phyloP scores from a whole-genome alignment of 2,797 vertebrate genomes.

The Sebastiscus albofasciatus region DNA sequence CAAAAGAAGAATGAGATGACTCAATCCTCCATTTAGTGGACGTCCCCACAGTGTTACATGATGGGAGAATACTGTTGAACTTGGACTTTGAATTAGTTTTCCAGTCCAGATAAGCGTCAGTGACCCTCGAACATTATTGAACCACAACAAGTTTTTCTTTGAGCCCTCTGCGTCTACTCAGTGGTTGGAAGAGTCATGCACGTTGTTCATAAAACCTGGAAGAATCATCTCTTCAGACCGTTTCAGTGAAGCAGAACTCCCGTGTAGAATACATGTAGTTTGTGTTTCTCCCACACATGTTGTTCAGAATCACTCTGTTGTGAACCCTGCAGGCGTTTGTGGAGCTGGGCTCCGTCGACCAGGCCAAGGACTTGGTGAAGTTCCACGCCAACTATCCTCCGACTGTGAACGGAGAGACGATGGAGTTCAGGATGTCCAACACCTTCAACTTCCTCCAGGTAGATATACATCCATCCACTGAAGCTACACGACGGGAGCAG shows the following conservation, averaged over 20 bases:
- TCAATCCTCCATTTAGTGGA: not conserved
- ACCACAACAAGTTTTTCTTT: not conserved
- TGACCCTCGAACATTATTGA: not conserved
- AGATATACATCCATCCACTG: not conserved
- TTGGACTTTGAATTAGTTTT: not conserved
- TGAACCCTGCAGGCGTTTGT: conserved; percentile 69
- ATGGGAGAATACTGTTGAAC: no score
- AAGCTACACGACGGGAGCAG: no score
- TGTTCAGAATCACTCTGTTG: not conserved
- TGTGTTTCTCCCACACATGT: not conserved
- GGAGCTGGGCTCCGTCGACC: conserved; percentile 71
- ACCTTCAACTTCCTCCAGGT: conserved; percentile 79
- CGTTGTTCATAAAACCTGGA: not conserved
- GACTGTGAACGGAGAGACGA: conserved; percentile 45
- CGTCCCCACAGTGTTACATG: not conserved
- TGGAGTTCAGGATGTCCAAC: conserved; percentile 72
- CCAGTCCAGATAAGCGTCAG: not conserved
- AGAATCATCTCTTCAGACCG: not conserved
- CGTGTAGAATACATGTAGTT: not conserved
- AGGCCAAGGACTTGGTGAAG: conserved; percentile 76
- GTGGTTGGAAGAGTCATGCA: not conserved
- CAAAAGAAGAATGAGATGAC: not conserved
- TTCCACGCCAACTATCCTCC: conserved; percentile 60
- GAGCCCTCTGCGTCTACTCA: not conserved
- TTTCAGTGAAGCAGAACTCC: not conserved